These are phyloP conservation scores for Geotrypetes seraphini DNA, from an alignment of 2,797 vertebrate species.

Conservation along the genomic window DNA sequence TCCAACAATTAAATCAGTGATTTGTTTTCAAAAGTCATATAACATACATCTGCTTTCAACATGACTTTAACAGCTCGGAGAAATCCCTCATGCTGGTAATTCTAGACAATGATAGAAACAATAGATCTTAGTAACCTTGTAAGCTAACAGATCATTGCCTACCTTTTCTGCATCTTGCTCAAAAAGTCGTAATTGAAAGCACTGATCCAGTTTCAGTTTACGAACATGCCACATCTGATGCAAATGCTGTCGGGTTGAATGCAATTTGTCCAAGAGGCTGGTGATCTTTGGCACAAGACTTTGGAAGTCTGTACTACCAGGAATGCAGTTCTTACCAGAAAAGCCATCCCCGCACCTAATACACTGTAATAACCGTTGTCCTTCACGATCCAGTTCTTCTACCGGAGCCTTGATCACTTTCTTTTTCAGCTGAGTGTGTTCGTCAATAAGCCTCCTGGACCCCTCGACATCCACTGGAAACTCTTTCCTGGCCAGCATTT, in stretches of 20 bases:
- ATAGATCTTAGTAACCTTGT: not conserved
- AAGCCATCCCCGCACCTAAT: slow-evolving; percentile 90
- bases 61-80: slow-evolving; percentile 5
- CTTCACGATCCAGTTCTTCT: slow-evolving; percentile 90
- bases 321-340: slow-evolving; percentile 92
- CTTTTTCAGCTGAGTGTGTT: slow-evolving; percentile 93
- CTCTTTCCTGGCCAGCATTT: slow-evolving; percentile 88
- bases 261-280: slow-evolving; percentile 92
- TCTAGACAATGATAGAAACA: not conserved
- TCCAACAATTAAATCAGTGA: slow-evolving; percentile 4
- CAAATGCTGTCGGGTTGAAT: slow-evolving; percentile 88
- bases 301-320: slow-evolving; percentile 94
- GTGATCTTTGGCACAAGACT: slow-evolving; percentile 95
- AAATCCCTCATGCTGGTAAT: slow-evolving; percentile 3
- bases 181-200: slow-evolving; percentile 92
- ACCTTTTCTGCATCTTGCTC: slow-evolving; percentile 98
- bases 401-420: slow-evolving; percentile 92
- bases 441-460: slow-evolving; percentile 85
- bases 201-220: slow-evolving; percentile 94
- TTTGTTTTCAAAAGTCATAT: not conserved
- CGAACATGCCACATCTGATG: slow-evolving; percentile 96
- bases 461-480: slow-evolving; percentile 94
- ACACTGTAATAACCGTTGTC: slow-evolving; percentile 86
- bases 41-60: slow-evolving; percentile 4
- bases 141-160: slow-evolving; percentile 15